phyloP scores from a whole-genome alignment of 2,113 vertebrate species.

The Pangasianodon gigas region DNA sequence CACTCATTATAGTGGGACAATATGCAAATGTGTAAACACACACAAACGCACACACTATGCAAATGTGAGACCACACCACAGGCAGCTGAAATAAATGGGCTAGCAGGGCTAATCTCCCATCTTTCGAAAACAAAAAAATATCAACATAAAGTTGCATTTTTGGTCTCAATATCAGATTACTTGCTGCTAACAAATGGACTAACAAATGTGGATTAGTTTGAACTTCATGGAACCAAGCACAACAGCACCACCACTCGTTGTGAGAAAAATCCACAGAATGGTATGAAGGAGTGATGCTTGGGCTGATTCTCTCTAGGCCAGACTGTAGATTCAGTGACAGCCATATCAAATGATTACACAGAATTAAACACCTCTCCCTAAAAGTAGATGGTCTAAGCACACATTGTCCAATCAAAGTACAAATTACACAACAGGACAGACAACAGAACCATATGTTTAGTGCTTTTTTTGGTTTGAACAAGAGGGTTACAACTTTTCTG shows the following conservation, averaged over 20 bases:
- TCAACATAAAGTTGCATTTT: background rate
- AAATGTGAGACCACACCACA: background rate
- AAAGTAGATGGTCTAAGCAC: background rate
- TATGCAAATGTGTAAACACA: background rate
- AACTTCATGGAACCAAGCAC: background rate
- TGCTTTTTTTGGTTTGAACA: background rate
- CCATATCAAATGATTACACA: background rate
- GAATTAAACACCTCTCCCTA: background rate
- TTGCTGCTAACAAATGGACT: background rate
- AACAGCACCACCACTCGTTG: background rate
- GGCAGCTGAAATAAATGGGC: background rate
- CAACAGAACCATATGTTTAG: background rate
- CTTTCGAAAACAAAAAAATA: background rate
- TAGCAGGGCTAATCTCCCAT: background rate
- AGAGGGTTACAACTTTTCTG: background rate
- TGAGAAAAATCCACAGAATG: background rate
- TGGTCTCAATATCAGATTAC: background rate
- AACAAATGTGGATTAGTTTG: background rate
- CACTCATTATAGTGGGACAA: background rate
- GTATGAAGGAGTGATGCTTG: background rate
- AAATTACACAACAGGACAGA: background rate
- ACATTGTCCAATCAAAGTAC: background rate
- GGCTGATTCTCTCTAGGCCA: background rate
- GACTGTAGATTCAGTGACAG: background rate
- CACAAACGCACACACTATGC: background rate